Base-by-base conservation (phyloP, 2,888 invertebrate genomes). In the Cepaea hortensis region DNA sequence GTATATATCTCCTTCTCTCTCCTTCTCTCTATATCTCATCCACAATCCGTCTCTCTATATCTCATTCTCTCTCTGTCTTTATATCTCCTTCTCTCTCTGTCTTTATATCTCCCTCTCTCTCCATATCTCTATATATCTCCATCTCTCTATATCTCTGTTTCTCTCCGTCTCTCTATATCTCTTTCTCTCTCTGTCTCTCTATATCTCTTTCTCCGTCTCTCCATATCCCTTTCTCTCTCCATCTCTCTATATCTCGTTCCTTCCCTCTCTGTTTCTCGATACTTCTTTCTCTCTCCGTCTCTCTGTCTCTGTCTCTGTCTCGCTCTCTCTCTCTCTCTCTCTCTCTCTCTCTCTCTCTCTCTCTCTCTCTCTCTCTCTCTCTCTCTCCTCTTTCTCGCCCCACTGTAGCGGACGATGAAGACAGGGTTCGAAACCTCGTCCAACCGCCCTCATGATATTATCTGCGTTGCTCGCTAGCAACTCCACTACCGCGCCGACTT, bases 41-140 rank as follows among this genome's bases (percentile, higher is more conserved):
- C n/a, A n/a, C n/a, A n/a, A n/a, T n/a, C n/a, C n/a, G n/a, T 72
- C n/a, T 72, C n/a, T 72, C 13, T 70, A 1, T 70, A 3, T 4
- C 13, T 18, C 20, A 3, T 0, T 11, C 20, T 70, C 68, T 68
- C 7, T 68, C 15, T 65, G 68, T 68, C 7, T 68, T n/a, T 68
- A 5, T 68, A 7, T 4, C 18, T 68, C 18, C 4, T 18, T 68
- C 68, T 68, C 7, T 68, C 11, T 35, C 11, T 68, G 7, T 81
- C 81, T 81, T 23, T 81, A 65, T 81, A n/a, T 81, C 68, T 81
- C 81, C 15, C 68, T 81, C 65, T 65, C 62, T 81, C 18, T 62
- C 23, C 15, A 13, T 81, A 23, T 81, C 68, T 81, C 5, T 65
- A 23, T 68, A 13, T 81, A 65, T 81, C 6, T 65, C 81, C 68